These are phyloP conservation scores for Plecturocebus donacophilus DNA, from an alignment of 2,113 vertebrate genomes.

Conservation along the genomic window DNA sequence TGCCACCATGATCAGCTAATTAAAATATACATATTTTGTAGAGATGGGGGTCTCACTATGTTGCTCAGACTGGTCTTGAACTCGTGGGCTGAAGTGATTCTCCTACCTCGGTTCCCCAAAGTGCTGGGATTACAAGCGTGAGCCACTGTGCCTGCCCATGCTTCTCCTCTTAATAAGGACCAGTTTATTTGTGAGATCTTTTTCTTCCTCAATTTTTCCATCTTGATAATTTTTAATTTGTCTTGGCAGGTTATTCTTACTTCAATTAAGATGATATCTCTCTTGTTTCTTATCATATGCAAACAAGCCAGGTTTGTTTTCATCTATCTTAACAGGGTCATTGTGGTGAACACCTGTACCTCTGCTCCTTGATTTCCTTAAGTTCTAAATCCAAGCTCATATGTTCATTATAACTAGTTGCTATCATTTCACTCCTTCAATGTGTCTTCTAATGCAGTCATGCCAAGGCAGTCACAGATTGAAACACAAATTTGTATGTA, in stretches of 20 bases:
- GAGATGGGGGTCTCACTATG: too few species aligned
- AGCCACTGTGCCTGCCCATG: too few species aligned
- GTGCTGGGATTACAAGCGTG: too few species aligned
- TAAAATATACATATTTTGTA: too few species aligned
- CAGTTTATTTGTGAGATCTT: conserved; percentile 2
- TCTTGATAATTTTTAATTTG: conserved; percentile 31
- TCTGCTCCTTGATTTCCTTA: not conserved
- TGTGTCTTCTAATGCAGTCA: not conserved
- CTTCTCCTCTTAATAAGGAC: not conserved
- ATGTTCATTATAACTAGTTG: not conserved
- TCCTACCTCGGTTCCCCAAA: too few species aligned
- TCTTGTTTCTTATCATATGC: not conserved
- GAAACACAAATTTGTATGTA: not conserved
- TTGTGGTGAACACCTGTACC: not conserved
- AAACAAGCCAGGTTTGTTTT: not conserved
- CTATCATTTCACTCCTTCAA: not conserved
- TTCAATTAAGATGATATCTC: not conserved
- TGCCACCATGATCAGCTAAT: too few species aligned
- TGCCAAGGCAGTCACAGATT: not conserved
- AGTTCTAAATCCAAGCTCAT: not conserved
- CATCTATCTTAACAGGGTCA: not conserved
- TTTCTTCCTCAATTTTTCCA: conserved; percentile 3
- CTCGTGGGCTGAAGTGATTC: too few species aligned
- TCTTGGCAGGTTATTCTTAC: not conserved
- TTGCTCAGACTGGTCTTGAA: too few species aligned